Percentiles rank a stretch among this genome's conserved stretches.
phyloP scores from a whole-genome alignment of 2,888 invertebrate genomes.

The Euplagia quadripunctaria region DNA sequence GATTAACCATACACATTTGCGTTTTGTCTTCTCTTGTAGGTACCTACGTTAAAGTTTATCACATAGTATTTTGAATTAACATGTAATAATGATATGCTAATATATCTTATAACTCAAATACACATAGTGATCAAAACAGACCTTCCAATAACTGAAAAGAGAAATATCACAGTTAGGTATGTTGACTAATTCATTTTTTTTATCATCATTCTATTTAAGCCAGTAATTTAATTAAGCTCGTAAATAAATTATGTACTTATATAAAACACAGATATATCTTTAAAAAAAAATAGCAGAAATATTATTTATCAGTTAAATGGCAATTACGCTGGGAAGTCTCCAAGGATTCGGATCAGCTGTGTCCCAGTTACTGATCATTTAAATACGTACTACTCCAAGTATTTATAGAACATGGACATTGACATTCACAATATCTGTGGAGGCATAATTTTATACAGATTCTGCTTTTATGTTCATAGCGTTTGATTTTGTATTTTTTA shows the following conservation, averaged over 20 bases:
- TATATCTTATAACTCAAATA: no score
- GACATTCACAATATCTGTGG: slow-evolving; percentile 42
- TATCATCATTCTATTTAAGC: background rate
- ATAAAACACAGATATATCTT: background rate
- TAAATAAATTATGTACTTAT: background rate
- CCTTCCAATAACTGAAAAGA: no score
- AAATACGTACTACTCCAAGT: slow-evolving; percentile 28
- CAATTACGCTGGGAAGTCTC: slow-evolving; percentile 25
- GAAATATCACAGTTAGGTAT: background rate
- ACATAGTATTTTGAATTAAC: no score
- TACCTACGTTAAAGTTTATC: no score
- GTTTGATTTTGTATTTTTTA: background rate
- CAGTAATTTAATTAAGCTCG: background rate
- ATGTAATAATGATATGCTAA: no score
- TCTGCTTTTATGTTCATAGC: background rate
- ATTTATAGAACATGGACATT: slow-evolving; percentile 50
- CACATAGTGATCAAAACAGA: no score
- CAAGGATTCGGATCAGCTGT: slow-evolving; percentile 36
- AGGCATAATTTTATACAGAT: background rate
- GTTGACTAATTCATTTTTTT: background rate
- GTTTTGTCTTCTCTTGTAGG: no score
- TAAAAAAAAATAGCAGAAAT: background rate
- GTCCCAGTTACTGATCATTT: slow-evolving; percentile 37
- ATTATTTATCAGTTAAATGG: slow-evolving; percentile 24
- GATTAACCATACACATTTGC: no score